Conservation (phyloP, 2,888 invertebrate species). For the Troides aeacus region DNA sequence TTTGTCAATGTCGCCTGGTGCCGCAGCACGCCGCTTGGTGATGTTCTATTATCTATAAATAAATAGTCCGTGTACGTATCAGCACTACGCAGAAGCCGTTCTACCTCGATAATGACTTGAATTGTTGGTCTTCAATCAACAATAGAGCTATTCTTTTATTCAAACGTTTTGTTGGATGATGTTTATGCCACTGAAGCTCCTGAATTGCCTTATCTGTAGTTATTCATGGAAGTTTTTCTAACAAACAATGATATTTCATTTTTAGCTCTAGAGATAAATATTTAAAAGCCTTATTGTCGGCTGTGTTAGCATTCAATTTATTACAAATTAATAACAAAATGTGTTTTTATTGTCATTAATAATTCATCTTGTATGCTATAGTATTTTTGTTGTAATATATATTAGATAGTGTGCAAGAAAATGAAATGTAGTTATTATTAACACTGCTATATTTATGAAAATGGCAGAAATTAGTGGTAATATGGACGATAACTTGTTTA, state of each 20-base stretch:
- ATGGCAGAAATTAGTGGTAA: too few relatives aligned
- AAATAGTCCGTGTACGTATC: constrained; percentile 13
- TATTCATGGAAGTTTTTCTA: background rate
- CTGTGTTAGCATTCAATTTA: background rate
- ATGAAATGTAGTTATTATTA: too few relatives aligned
- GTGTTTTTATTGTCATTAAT: too few relatives aligned
- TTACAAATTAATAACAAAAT: too few relatives aligned
- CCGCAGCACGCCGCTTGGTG: constrained; percentile 45
- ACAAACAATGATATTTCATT: background rate
- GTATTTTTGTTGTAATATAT: too few relatives aligned
- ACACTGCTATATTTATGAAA: too few relatives aligned
- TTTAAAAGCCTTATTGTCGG: background rate
- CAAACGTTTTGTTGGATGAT: constrained; percentile 7
- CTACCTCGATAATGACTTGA: constrained; percentile 13
- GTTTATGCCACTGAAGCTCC: background rate
- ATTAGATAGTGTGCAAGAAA: too few relatives aligned
- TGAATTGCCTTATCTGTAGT: background rate
- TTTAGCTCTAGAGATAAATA: background rate
- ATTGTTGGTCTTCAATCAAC: constrained; percentile 22
- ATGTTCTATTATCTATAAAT: constrained; percentile 30
- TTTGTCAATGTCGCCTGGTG: constrained; percentile 68
- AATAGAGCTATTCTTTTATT: constrained; percentile 7
- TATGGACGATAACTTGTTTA: too few relatives aligned
- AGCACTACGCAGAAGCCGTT: constrained; percentile 9
- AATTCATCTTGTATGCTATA: too few relatives aligned